These are phyloP conservation scores for Pherbina coryleti DNA, from an alignment of 2,888 invertebrate genomes.

Conservation along the genomic window DNA sequence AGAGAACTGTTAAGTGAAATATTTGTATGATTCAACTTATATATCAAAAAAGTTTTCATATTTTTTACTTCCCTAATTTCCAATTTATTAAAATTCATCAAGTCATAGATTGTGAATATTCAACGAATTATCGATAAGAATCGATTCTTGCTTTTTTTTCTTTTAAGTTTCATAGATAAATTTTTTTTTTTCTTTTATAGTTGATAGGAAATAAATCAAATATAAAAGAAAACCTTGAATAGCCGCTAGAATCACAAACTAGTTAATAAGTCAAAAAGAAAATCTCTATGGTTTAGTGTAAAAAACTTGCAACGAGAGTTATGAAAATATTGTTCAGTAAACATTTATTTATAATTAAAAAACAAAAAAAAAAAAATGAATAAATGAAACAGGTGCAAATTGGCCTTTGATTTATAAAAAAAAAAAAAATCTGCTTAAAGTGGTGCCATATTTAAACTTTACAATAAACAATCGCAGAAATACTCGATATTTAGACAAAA, in stretches of 20 bases:
- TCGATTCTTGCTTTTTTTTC: not conserved
- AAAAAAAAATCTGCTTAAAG: conserved; percentile 12
- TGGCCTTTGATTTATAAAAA: conserved; percentile 29
- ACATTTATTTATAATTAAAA: not conserved
- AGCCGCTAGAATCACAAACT: conserved; percentile 44
- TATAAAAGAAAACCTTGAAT: conserved; percentile 15
- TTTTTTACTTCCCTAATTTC: not conserved
- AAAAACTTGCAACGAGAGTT: too few relatives aligned
- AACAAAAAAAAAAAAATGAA: not conserved
- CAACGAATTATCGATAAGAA: not conserved
- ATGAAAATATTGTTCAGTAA: not conserved
- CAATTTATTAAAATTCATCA: not conserved
- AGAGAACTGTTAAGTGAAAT: too few relatives aligned
- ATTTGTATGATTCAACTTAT: too few relatives aligned
- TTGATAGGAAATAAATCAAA: not conserved
- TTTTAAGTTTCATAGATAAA: not conserved
- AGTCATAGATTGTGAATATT: too few relatives aligned
- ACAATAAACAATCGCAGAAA: not conserved
- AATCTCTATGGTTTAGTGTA: not conserved
- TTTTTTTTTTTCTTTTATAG: not conserved
- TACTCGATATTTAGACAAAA: not conserved
- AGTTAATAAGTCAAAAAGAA: conserved; percentile 28
- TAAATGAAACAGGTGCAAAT: conserved; percentile 32
- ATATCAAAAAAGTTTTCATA: too few relatives aligned
- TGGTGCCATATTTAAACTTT: conserved; percentile 27